Base-by-base conservation (phyloP, 37 sponge, comb jelly and placozoan species). In the Ianthella basta region DNA sequence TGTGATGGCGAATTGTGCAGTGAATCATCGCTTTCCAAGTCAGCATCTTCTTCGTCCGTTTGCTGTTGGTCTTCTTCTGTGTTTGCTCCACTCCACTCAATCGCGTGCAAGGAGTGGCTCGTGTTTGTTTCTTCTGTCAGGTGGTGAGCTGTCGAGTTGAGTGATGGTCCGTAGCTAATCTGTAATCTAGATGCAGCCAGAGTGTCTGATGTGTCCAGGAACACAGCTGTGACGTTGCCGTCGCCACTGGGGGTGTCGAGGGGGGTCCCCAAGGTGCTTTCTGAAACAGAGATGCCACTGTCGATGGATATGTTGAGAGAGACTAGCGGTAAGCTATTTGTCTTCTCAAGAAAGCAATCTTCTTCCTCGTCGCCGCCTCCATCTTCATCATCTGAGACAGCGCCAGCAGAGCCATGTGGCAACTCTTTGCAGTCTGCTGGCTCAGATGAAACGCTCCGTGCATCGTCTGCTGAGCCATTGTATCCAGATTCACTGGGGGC, bases 201-300 rank as follows among this genome's bases (percentile, higher is more conserved):
- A 44, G 6, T 44, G 50, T 8, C 50, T 8, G 8, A 44, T 44
- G 50, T 44, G 6, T 44, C 50, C 50, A 44, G 50, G 50, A 44
- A 44, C 3, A 44, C 50, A 69, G 32, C 1, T 3, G 34, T 1
- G 35, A 12, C 1, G 34, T 30, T 0, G 4, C 34, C 33, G 18
- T 69, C 33, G 10, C 2, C 70, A 32, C 18, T 1, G 34, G 34
- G 70, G 78, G n/a, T 24, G 53, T 36, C 37, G 32, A 70, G 32
- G 21, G 78, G 78, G 20, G 78, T 36, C 53, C 38, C 35, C 25
- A 75, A 25, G 29, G 27, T 10, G 25, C 78, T 75, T 15, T 40
- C 54, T 21, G 78, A 50, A 3, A 75, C 53, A 16, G 78, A 75
- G 23, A 75, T 41, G 14, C 78, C 78, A 10, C 78, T 75, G 53